Evolutionary conservation across 2,113 vertebrate genomes (phyloP), one percentile per base, ranked within the genome.

Genomic region (Phaethornis superciliosus): DNA sequence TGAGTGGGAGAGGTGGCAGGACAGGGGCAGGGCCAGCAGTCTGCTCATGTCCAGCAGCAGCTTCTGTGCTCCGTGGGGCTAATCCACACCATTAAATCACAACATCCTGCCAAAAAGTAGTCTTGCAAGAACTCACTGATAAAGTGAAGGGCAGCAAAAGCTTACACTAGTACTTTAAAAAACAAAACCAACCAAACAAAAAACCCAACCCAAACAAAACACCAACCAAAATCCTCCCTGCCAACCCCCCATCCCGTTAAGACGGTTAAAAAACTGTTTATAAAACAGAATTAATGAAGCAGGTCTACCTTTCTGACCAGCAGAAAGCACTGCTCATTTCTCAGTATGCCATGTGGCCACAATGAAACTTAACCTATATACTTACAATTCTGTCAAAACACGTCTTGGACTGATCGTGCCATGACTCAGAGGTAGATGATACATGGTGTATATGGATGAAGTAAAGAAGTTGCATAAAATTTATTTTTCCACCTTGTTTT

Each of bases 381-480:
- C 78, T 85, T 37, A n/a, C 32, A 52, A 7, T 23, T 30, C 60
- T 27, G 49, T 9, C 49, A 46, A 33, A 84, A 12, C 22, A 24
- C 23, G 9, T 1, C 88, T 56, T 12, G 68, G n/a, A 16, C 35
- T 20, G 28, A 13, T 1, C 46, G 3, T 0, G 2, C n/a, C 68
- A 54, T n/a, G 27, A 58, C 79, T 23, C 9, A 60, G 64, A 49
- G 55, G 37, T 65, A 54, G 49, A 72, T 18, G 81, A 35, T 23
- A 40, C 33, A 23, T 2, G 5, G 13, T 35, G n/a, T 27, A 10
- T n/a, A 56, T 18, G 70, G 89, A 46, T 81, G 89, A 88, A 95
- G 26, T 69, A 54, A 76, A 78, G 89, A 93, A 94, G 69, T 94
- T 92, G 80, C 88, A 88, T 95, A 94, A 95, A 97, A 97, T 97